Evolutionary conservation across 2,113 vertebrate genomes (phyloP).

Genomic region (Gymnobelideus leadbeateri): DNA sequence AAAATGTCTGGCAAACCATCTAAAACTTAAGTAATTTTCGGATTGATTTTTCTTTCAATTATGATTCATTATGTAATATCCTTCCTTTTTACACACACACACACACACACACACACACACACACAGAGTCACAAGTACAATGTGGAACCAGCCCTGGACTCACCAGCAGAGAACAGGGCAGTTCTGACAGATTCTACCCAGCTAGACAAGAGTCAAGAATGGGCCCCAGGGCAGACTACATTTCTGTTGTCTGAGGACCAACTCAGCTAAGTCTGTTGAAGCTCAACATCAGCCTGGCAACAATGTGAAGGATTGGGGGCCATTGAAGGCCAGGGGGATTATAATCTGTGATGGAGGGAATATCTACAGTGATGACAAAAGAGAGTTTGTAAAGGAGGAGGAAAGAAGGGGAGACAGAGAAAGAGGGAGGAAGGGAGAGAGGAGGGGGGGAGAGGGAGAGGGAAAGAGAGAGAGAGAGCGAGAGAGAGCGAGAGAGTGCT

Average conservation of each 20-base stretch:
- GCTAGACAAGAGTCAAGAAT: background rate
- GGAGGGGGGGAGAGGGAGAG: rapidly evolving
- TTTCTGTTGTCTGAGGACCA: background rate
- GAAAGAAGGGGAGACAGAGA: rapidly evolving
- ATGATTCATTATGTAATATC: background rate
- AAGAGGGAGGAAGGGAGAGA: no score
- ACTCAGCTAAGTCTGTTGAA: background rate
- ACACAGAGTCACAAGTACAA: background rate
- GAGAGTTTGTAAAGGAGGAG: background rate
- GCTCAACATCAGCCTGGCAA: background rate
- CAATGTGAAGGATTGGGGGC: background rate
- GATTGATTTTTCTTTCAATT: background rate
- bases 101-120: conserved; percentile 19
- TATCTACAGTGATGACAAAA: background rate
- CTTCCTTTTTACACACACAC: background rate
- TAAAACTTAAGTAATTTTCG: conserved; percentile 40
- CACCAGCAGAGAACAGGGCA: background rate
- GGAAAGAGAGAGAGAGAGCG: no score
- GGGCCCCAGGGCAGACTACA: background rate
- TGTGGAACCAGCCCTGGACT: background rate
- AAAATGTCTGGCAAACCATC: conserved; percentile 13
- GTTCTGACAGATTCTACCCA: background rate
- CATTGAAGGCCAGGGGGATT: no score
- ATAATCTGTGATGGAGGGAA: background rate
- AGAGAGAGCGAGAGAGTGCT: no score